A percentile compares a stretch with the other conserved stretches of the same genome.
phyloP scores from a whole-genome alignment of 2,113 vertebrate species.

The Struthidea cinerea region DNA sequence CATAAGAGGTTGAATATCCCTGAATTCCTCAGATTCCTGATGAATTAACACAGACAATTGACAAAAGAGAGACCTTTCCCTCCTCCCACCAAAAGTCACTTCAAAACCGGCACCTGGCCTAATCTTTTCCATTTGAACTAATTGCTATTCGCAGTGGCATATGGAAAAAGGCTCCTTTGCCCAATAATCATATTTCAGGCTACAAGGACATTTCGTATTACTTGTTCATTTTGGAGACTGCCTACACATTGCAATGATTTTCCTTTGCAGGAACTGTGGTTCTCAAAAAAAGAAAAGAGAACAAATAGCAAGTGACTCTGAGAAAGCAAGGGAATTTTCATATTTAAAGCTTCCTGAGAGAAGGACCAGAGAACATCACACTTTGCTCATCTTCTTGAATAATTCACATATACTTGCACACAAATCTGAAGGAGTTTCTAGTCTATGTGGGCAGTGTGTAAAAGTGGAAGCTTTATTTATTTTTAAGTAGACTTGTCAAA shows the following conservation, averaged over 20 bases:
- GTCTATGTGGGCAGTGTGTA: neutral
- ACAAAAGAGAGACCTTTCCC: slow-evolving; percentile 38
- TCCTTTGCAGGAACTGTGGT: slow-evolving; percentile 17
- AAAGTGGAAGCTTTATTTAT: neutral
- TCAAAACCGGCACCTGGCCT: slow-evolving; percentile 68
- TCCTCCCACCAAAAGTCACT: slow-evolving; percentile 9
- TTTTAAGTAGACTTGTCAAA: slow-evolving; percentile 21
- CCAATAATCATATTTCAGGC: slow-evolving; percentile 43
- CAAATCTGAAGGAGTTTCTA: slow-evolving; percentile 13
- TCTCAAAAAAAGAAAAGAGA: neutral
- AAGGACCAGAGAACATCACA: neutral
- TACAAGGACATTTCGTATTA: slow-evolving; percentile 37
- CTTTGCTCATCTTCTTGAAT: slow-evolving; percentile 30
- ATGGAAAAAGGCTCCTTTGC: neutral
- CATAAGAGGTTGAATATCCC: slow-evolving; percentile 56
- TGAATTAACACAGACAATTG: slow-evolving; percentile 60
- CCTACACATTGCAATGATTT: slow-evolving; percentile 37
- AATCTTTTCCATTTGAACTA: slow-evolving; percentile 69
- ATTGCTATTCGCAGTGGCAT: slow-evolving; percentile 54
- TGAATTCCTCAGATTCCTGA: slow-evolving; percentile 66
- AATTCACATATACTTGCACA: slow-evolving; percentile 7
- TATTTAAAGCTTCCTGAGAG: slow-evolving; percentile 42
- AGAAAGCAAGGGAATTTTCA: slow-evolving; percentile 27
- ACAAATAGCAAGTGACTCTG: neutral
- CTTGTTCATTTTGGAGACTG: slow-evolving; percentile 21